These are phyloP conservation scores for Limonius californicus DNA, from an alignment of 1,140 invertebrate genomes.

Conservation along the genomic window DNA sequence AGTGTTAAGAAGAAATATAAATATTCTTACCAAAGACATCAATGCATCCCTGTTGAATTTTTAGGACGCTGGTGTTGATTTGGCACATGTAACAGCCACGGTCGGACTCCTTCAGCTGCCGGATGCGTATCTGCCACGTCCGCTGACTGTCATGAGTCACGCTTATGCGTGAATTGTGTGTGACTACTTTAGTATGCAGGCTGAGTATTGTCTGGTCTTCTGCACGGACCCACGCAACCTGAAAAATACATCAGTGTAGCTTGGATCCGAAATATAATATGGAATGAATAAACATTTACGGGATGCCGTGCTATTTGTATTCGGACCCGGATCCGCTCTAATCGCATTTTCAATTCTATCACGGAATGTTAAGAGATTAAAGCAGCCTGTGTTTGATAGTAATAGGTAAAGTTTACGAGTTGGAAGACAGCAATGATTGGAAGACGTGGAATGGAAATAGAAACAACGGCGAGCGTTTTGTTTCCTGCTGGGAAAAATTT, in stretches of 20 bases:
- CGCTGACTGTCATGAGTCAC: constrained; percentile 53
- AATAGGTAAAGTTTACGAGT: no score
- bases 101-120: constrained; percentile 59
- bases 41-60: constrained; percentile 63
- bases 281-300: neutral
- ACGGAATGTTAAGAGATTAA: neutral
- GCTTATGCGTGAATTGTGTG: constrained; percentile 53
- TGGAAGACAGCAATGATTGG: no score
- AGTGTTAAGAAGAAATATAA: no score
- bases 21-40: constrained; percentile 64
- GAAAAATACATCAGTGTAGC: constrained; percentile 26
- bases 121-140: constrained; percentile 64
- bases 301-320: neutral
- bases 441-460: no score
- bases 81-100: constrained; percentile 65
- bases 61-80: constrained; percentile 69
- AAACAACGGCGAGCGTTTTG: no score
- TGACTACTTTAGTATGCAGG: constrained; percentile 58
- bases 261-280: neutral
- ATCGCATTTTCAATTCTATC: neutral
- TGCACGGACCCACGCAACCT: constrained; percentile 55
- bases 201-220: constrained; percentile 60
- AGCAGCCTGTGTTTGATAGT: no score
- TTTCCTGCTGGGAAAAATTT: no score
- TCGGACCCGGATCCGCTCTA: neutral